phyloP scores from a whole-genome alignment of 2,113 vertebrate genomes.

The Rana temporaria region DNA sequence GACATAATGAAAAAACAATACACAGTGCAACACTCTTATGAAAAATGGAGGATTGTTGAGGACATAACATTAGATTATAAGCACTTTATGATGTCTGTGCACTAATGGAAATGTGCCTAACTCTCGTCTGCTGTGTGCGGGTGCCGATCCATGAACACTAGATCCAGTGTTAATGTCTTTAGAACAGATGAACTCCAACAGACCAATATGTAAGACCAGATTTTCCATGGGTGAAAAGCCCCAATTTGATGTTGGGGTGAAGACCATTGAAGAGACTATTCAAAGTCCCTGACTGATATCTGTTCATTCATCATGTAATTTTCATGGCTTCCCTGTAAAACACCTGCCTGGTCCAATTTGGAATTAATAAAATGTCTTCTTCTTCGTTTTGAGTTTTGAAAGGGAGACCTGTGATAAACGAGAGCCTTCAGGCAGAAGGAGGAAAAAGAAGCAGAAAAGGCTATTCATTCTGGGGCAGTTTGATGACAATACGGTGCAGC shows the following conservation, averaged over 20 bases:
- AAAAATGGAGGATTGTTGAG: neutral
- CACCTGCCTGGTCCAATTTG: neutral
- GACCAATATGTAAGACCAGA: neutral
- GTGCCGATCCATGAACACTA: too few species aligned
- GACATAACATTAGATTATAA: neutral
- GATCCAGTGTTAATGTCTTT: neutral
- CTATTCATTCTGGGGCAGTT: conserved; percentile 38
- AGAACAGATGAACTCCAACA: too few species aligned
- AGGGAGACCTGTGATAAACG: conserved; percentile 21
- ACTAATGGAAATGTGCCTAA: neutral
- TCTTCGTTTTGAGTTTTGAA: neutral
- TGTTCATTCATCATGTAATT: conserved; percentile 26
- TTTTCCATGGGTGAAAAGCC: neutral
- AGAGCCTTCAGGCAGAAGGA: conserved; percentile 1
- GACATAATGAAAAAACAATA: neutral
- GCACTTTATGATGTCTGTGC: neutral
- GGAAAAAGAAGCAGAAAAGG: conserved; percentile 1
- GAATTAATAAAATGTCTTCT: neutral
- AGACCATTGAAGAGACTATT: neutral
- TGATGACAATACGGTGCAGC: conserved; percentile 10
- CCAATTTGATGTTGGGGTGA: neutral
- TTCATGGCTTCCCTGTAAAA: neutral
- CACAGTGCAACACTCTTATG: neutral
- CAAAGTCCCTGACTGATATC: neutral
- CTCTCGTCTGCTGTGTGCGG: neutral